These are phyloP conservation scores for Lanius ludovicianus DNA, from an alignment of 2,113 vertebrate species.

Conservation along the genomic window DNA sequence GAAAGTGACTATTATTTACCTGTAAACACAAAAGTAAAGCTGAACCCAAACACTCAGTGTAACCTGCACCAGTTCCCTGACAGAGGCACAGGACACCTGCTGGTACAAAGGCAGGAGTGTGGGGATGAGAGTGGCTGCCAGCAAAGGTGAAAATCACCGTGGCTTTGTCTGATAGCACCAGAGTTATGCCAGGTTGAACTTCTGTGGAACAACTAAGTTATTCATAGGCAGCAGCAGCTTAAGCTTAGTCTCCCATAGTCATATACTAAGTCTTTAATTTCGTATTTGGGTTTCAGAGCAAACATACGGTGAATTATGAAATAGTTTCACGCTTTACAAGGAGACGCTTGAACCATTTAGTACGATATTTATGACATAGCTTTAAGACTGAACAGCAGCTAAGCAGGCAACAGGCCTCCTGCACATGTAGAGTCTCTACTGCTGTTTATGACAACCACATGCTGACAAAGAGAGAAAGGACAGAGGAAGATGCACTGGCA, in stretches of 20 bases:
- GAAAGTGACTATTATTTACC: neutral
- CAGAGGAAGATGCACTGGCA: neutral
- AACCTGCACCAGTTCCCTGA: neutral
- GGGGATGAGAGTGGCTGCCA: neutral
- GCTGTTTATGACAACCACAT: neutral
- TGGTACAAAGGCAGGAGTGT: neutral
- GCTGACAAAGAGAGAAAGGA: neutral
- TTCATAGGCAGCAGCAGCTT: neutral
- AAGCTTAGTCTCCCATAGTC: neutral
- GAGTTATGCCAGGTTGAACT: neutral
- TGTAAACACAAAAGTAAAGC: neutral
- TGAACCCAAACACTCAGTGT: neutral
- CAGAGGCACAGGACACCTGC: neutral
- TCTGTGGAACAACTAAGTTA: neutral
- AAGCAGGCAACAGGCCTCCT: neutral
- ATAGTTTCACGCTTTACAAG: neutral
- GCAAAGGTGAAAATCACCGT: neutral
- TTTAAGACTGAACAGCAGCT: neutral
- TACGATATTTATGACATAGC: neutral
- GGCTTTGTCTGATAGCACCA: fast-evolving
- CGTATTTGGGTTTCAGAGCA: neutral
- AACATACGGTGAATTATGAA: neutral
- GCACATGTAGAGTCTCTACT: neutral
- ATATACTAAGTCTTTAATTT: neutral
- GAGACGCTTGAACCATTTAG: neutral